Base-by-base conservation (phyloP, 2,888 invertebrate species). In the Rambutsinella grinnellia region DNA sequence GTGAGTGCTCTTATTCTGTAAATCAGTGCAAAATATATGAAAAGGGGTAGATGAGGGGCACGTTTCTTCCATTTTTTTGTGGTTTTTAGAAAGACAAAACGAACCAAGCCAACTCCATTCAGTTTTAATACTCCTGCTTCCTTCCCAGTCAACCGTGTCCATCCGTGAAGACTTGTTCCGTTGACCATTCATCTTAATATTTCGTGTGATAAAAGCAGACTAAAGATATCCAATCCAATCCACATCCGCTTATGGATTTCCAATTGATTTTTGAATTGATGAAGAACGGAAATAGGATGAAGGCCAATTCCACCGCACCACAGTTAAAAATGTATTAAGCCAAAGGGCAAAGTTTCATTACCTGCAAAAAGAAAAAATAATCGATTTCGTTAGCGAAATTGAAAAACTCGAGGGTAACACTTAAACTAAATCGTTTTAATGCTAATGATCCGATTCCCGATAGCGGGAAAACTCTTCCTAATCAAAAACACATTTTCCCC, bases 401-500 rank as follows among this genome's bases (percentile, higher is more conserved):
- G n/a, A 47, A 47, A 47, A 47, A 10, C 6, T 53, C 23, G 2
- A 13, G 5, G 23, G 2, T 2, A 17, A 19, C 23, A 3, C 10
- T 47, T 17, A 10, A 47, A 62, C 26, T 61, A 61, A n/a, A n/a
- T n/a, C n/a, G n/a, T n/a, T n/a, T n/a, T n/a, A 61, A 61, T 61
- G 46, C 47, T 62, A 47, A 62, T 62, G 62, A 62, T 27, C 49
- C 15, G 17, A 8, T 28, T 17, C 19, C 2, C 28, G 2, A 3
- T 15, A n/a, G n/a, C 28, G 2, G n/a, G 6, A 6, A 54, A 3
- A 54, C 17, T 8, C 2, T 3, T 8, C 19, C 47, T 27, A 62
- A 47, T 62, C 62, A 47, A 62, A 62, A 62, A 62, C 62, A 62
- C 62, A 62, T 62, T 62, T 62, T 49, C 49, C 17, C 17, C 10